phyloP scores from a whole-genome alignment of 2,797 vertebrate species.

The Thunnus albacares region DNA sequence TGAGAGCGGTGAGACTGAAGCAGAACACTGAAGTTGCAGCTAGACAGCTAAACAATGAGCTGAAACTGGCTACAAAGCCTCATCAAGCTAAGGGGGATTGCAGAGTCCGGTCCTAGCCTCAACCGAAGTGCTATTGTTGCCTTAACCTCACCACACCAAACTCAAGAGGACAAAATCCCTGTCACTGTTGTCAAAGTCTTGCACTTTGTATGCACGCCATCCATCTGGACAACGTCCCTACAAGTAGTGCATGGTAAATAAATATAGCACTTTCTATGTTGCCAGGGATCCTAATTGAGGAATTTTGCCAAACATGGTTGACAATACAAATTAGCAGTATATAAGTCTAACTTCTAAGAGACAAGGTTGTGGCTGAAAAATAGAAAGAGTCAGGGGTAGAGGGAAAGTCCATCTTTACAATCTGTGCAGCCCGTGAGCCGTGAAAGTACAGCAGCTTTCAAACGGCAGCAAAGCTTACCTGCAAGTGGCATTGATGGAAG shows the following conservation, averaged over 20 bases:
- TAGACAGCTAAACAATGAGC: no score
- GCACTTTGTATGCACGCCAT: no score
- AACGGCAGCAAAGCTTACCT: conserved; percentile 31
- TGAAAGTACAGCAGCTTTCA: conserved; percentile 19
- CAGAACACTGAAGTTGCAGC: no score
- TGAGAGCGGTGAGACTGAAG: no score
- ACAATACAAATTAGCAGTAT: background rate
- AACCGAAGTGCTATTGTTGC: no score
- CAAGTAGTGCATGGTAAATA: background rate
- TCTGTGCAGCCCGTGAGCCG: conserved; percentile 7
- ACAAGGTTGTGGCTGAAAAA: background rate
- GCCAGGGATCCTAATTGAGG: background rate
- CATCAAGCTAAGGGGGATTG: no score
- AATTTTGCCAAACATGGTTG: background rate
- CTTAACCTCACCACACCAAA: no score
- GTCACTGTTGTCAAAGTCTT: no score
- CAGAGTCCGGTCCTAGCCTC: no score
- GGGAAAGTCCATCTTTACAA: background rate
- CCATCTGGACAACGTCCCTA: no score
- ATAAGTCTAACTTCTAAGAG: background rate
- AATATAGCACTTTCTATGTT: background rate
- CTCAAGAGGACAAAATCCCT: no score
- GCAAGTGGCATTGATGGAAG: conserved; percentile 54
- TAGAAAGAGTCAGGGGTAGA: background rate
- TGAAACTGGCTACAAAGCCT: no score